Evolutionary conservation across 1,140 invertebrate species (phyloP).

Genomic region (Cataglyphis hispanica): DNA sequence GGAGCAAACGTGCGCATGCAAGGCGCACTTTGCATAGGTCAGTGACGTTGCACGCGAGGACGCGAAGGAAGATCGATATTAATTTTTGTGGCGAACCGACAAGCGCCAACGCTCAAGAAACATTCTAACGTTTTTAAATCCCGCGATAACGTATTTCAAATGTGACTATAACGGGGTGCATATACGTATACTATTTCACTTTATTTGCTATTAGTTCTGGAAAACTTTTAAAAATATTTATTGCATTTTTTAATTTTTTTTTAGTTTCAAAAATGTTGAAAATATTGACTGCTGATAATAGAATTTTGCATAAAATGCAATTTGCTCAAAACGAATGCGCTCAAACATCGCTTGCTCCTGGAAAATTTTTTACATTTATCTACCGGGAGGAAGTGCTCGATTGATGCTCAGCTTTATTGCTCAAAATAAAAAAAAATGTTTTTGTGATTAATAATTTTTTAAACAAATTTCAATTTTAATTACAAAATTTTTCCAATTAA

Average conservation of each 20-base stretch:
- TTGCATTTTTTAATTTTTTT: not conserved
- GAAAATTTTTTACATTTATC: constrained; percentile 8
- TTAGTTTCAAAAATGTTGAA: not conserved
- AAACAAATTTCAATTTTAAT: not conserved
- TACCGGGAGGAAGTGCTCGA: constrained; percentile 4
- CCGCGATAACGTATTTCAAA: not conserved
- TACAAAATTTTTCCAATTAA: not conserved
- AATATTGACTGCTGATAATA: not conserved
- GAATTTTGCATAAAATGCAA: constrained; percentile 14
- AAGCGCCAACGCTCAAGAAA: not conserved
- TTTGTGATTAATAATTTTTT: not conserved
- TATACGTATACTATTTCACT: not conserved
- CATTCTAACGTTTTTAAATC: constrained; percentile 50
- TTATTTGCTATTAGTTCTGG: not conserved
- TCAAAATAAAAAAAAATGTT: constrained; percentile 18
- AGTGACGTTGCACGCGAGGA: constrained; percentile 58
- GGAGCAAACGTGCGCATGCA: constrained; percentile 68
- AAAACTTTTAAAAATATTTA: not conserved
- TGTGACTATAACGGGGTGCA: not conserved
- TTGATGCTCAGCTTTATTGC: constrained; percentile 51
- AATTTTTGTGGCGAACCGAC: constrained; percentile 38
- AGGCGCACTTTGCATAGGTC: constrained; percentile 79
- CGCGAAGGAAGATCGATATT: constrained; percentile 29
- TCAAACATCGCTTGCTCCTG: constrained; percentile 33
- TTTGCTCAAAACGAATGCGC: constrained; percentile 55